A percentile compares a stretch with the other conserved stretches of the same genome.
These are phyloP conservation scores for Cirrhinus molitorella DNA, from an alignment of 2,797 vertebrate species.

Conservation along the genomic window DNA sequence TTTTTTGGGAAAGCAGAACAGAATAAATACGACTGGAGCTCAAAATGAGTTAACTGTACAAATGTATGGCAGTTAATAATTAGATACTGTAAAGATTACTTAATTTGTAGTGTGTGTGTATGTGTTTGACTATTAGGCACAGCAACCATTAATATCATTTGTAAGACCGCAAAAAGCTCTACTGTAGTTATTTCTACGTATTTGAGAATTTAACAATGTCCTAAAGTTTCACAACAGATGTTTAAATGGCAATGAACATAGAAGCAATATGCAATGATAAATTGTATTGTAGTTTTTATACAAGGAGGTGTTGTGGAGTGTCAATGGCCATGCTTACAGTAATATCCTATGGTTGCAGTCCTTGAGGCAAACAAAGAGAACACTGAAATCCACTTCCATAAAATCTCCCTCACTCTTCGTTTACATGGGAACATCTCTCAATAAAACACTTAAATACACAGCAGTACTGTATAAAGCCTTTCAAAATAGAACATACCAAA, in stretches of 20 bases:
- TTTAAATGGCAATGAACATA: conserved; percentile 26
- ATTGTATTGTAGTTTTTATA: background rate
- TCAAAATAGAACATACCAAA: conserved; percentile 27
- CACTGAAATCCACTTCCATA: background rate
- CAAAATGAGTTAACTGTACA: conserved; percentile 31
- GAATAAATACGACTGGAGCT: conserved; percentile 4
- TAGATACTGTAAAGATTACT: conserved; percentile 10
- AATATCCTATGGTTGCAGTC: conserved; percentile 28
- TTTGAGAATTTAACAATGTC: background rate
- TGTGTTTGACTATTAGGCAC: conserved; percentile 23
- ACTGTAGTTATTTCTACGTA: background rate
- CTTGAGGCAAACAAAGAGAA: conserved; percentile 26
- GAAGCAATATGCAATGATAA: conserved; percentile 10
- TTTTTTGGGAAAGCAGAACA: background rate
- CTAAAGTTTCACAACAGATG: conserved; percentile 14
- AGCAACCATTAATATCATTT: conserved; percentile 20
- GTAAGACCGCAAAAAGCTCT: conserved; percentile 1
- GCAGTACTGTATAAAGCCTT: conserved; percentile 17
- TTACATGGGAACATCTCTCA: conserved; percentile 7
- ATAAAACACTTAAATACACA: conserved; percentile 22
- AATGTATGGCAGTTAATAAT: conserved; percentile 18
- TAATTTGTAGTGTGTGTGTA: background rate
- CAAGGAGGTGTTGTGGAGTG: background rate
- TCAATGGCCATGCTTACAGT: background rate
- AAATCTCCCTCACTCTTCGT: background rate